Conservation (phyloP, 2,797 vertebrate species). For the Australoheros facetus region DNA sequence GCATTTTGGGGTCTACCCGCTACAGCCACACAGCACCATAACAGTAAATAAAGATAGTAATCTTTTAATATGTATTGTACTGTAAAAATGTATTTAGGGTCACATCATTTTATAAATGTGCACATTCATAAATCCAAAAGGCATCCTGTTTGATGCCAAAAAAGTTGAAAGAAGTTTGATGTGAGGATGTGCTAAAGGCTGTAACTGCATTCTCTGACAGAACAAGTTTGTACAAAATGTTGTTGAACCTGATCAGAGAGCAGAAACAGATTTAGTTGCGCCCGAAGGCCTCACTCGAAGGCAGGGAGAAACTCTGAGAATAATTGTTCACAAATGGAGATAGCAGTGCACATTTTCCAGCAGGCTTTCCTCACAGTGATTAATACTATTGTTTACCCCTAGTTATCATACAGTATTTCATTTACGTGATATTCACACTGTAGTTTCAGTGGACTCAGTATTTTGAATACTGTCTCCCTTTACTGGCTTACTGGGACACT, state of each 20-base stretch:
- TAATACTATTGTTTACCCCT: background rate
- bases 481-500: background rate
- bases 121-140: background rate
- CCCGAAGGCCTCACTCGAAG: background rate
- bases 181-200: conserved; percentile 3
- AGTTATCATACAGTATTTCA: background rate
- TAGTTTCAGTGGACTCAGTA: background rate
- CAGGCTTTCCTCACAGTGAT: background rate
- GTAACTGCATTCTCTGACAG: background rate
- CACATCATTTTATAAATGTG: rapidly evolving
- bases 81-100: background rate
- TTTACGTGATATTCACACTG: background rate
- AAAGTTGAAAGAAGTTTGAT: background rate
- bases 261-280: background rate
- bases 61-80: no score
- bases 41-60: background rate
- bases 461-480: background rate
- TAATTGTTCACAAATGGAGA: background rate
- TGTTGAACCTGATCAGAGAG: background rate
- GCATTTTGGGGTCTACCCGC: no score
- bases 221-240: background rate
- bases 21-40: no score
- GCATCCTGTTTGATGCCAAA: conserved; percentile 2
- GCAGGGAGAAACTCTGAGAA: background rate
- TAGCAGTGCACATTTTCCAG: background rate